Evolutionary conservation across 2,888 invertebrate species (phyloP).

Genomic region (Ceratothoa steindachneri): DNA sequence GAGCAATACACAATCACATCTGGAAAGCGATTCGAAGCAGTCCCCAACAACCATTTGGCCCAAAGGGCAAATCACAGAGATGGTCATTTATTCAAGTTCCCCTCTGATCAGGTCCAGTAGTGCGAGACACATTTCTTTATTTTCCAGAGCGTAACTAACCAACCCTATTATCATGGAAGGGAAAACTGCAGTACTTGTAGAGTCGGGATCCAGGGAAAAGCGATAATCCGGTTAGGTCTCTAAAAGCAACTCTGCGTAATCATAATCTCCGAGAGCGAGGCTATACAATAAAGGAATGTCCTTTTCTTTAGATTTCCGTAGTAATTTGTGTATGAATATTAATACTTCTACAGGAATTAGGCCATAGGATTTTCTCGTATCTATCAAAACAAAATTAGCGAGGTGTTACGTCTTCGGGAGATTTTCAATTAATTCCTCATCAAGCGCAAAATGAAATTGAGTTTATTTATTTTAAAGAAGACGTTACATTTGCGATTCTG

Average conservation of each 20-base stretch:
- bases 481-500: neutral
- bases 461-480: neutral
- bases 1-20: neutral
- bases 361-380: neutral
- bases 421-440: neutral
- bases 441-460: neutral
- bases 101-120: neutral
- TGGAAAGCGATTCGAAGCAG: constrained; percentile 1
- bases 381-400: neutral
- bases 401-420: neutral
- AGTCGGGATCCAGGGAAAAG: neutral
- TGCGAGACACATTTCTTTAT: neutral
- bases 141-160: neutral
- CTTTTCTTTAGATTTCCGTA: neutral
- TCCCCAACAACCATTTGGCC: neutral
- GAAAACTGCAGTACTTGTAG: neutral
- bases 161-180: neutral
- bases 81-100: neutral
- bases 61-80: neutral
- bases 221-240: neutral
- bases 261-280: neutral
- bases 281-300: neutral
- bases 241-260: neutral
- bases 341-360: neutral
- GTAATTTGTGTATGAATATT: neutral